Evolutionary conservation across 2,888 invertebrate genomes (phyloP), one percentile per base, ranked within the genome.

Genomic region (Noctua janthe): DNA sequence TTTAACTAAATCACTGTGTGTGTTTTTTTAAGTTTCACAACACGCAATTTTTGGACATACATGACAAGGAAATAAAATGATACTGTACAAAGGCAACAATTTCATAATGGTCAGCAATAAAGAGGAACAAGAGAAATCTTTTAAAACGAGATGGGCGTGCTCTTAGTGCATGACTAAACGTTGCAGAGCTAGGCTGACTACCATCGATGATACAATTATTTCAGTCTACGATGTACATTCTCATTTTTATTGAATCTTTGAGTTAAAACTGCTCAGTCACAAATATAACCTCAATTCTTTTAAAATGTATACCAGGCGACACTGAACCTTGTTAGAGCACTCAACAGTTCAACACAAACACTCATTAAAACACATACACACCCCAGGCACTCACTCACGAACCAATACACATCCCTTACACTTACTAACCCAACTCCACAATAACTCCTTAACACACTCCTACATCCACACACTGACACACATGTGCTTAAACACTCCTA

Each of bases 181-280:
- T 2, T 82, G 83, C 39, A 83, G 62, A 39, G 82, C 83, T 51
- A 82, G 67, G 7, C 47, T 82, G 15, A 51, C 35, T 35, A 83
- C 83, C 6, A 2, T 69, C 15, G 62, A 83, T 20, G 69, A 82
- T 39, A 1, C 20, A 2, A 76, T 82, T 66, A 23, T 75, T 2
- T 39, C 8, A 15, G 76, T n/a, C 10, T 43, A 75, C 3, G 56
- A 71, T 71, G 7, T 23, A 39, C 81, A 82, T 43, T 43, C 43
- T 75, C 11, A 47, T 47, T 23, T 1, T 3, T 15, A 54, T 54
- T 75, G 39, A 43, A 43, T 51, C 15, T n/a, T n/a, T n/a, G n/a
- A n/a, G n/a, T n/a, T n/a, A n/a, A n/a, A n/a, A n/a, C n/a, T n/a
- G n/a, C n/a, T n/a, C n/a, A n/a, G n/a, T n/a, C n/a, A n/a, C n/a